Base-by-base conservation (phyloP, 2,888 invertebrate species). In the Colostygia pectinataria region DNA sequence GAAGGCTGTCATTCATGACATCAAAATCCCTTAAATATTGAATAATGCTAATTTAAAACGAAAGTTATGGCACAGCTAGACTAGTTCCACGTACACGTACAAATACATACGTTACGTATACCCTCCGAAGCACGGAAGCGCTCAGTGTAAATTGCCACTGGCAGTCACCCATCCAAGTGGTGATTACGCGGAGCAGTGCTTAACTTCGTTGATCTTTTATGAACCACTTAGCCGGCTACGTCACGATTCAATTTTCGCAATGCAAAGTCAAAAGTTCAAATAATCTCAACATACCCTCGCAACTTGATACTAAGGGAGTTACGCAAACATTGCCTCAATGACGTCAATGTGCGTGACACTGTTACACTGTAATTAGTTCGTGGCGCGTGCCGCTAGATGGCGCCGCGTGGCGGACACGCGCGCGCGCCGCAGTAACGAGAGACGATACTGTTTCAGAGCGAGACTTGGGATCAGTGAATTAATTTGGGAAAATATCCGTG, bases 281-380 rank as follows among this genome's bases (percentile, higher is more conserved):
- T 27, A 38, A 28, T 24, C 23, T 25, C 15, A 15, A 4, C 9
- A 32, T n/a, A 15, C 15, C 18, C 33, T 32, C 15, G 7, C 12
- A 43, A 24, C 36, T 29, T 18, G 28, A 41, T 23, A 27, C 32
- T 18, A 5, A 23, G 36, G 36, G 25, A 13, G 49, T 50, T 50
- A 44, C 50, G 40, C 50, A 50, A 50, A 48, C 40, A 31, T 23
- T 20, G 33, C 14, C 20, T 27, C 27, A 32, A n/a, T n/a, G n/a
- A n/a, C n/a, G n/a, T n/a, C 39, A 34, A 34, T 41, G 51, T 41
- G 27, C 28, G 23, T 41, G 51, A 46, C 53, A 50, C 40, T 14
- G 23, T 23, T 33, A 6, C 25, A 28, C 48, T 48, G 36, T 55
- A 55, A 55, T 55, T 55, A 52, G 49, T 40, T 18, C 34, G n/a